Percentiles rank a stretch among this genome's conserved stretches.
Evolutionary conservation across 2,113 vertebrate genomes (phyloP).

Genomic region (Passer montanus): DNA sequence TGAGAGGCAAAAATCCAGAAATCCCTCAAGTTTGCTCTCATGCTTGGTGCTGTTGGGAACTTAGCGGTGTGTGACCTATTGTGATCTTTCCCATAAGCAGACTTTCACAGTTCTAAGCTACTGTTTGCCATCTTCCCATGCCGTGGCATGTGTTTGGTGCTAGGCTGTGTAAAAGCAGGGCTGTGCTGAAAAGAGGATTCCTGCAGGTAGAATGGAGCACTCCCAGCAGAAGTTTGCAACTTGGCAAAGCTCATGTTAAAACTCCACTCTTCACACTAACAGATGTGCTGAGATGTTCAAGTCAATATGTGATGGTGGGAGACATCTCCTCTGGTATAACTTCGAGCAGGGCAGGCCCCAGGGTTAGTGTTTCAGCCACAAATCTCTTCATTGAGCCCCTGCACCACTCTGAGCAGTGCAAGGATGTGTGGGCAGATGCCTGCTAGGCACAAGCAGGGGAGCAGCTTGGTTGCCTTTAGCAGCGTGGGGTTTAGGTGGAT

Average conservation of each 20-base stretch:
- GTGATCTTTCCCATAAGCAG: background rate
- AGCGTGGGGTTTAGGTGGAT: too few relatives aligned
- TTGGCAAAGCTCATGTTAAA: background rate
- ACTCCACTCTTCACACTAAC: background rate
- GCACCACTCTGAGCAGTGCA: background rate
- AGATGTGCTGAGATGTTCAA: background rate
- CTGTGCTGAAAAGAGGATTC: background rate
- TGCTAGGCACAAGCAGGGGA: background rate
- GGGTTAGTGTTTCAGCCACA: background rate
- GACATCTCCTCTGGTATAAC: background rate
- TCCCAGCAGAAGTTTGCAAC: accelerated
- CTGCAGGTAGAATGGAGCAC: accelerated
- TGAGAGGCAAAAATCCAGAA: background rate
- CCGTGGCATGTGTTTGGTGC: background rate
- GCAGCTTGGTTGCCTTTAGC: background rate
- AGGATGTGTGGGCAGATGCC: background rate
- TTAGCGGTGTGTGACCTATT: background rate
- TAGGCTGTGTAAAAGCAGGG: background rate
- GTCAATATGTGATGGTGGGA: background rate
- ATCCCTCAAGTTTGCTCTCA: background rate
- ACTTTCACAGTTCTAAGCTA: background rate
- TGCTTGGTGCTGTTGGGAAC: background rate
- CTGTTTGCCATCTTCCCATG: background rate
- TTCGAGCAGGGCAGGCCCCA: background rate
- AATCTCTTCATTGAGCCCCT: accelerated